A percentile compares a stretch with the other conserved stretches of the same genome.
phyloP scores from a whole-genome alignment of 1,140 invertebrate genomes.

The Coelopa frigida region DNA sequence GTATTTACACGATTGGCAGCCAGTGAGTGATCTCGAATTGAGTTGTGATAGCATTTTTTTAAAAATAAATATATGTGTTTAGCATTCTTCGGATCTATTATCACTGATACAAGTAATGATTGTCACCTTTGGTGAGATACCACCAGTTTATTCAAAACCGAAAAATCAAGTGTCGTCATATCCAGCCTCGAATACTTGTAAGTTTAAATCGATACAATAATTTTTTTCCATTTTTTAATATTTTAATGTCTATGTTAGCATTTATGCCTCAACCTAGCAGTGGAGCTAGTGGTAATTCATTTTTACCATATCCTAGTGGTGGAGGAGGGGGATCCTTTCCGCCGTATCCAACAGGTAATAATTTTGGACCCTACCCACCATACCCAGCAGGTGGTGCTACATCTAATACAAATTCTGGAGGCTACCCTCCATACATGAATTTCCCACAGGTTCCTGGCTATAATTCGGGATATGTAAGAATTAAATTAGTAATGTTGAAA shows the following conservation, averaged over 20 bases:
- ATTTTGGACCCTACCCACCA: constrained; percentile 33
- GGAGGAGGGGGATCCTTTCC: constrained; percentile 28
- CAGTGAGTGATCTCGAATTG: constrained; percentile 52
- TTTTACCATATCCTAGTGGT: constrained; percentile 33
- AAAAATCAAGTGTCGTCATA: constrained; percentile 44
- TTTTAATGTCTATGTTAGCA: constrained; percentile 15
- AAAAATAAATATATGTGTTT: constrained; percentile 19
- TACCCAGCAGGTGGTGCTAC: constrained; percentile 11
- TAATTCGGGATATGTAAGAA: constrained; percentile 32
- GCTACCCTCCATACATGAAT: constrained; percentile 47
- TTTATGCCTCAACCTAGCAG: constrained; percentile 28
- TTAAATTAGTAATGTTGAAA: neutral
- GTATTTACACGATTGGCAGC: constrained; percentile 92
- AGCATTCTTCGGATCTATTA: constrained; percentile 75
- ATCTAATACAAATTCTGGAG: constrained; percentile 11
- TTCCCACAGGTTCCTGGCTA: constrained; percentile 45
- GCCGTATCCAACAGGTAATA: constrained; percentile 29
- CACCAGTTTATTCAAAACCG: constrained; percentile 82
- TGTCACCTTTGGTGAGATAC: constrained; percentile 87
- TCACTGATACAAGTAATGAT: constrained; percentile 88
- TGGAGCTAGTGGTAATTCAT: constrained; percentile 16
- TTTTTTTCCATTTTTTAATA: neutral
- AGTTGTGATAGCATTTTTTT: neutral
- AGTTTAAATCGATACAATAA: constrained; percentile 6
- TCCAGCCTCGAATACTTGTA: constrained; percentile 29